Base-by-base conservation (phyloP, 37 sponge, comb jelly and placozoan species). In the Beroe ovata region DNA sequence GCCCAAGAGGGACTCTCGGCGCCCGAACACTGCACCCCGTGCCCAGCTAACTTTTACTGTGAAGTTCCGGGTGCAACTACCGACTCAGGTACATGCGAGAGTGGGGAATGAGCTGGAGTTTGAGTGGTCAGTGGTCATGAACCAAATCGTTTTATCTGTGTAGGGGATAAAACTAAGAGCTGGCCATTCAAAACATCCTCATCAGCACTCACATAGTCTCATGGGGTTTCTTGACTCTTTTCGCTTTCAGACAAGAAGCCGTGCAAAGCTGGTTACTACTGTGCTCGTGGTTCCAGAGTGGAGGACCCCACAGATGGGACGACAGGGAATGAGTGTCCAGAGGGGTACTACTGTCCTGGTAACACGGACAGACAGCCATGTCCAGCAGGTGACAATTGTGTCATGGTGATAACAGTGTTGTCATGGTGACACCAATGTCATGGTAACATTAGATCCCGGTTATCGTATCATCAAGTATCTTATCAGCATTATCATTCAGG, bases 331-430 rank as follows among this genome's bases (percentile, higher is more conserved):
- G 58, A n/a, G 18, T 91, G 91, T 59, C 91, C 91, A 1, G 62
- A 32, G 11, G 69, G 66, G 19, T 64, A 90, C 42, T 91, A 90
- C 89, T 91, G 91, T 63, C 64, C 63, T 11, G 91, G 89, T 1
- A 60, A 88, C 35, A 1, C 32, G 1, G 42, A 89, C 62, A 60
- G 35, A 33, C 39, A 23, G 25, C 62, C 89, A 1, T 89, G 89
- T 89, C 89, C 89, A 8, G 25, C 60, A 34, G 89, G 89, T 89
- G 4, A 66, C n/a, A n/a, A n/a, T n/a, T n/a, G n/a, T n/a, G n/a
- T n/a, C n/a, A n/a, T n/a, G n/a, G n/a, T n/a, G n/a, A n/a, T n/a
- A n/a, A n/a, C n/a, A n/a, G n/a, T n/a, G 69, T 25, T 62, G 23
- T 62, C 63, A 62, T 62, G 63, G 23, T 62, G 63, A 62, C 28